These are phyloP conservation scores for Limonius californicus DNA, from an alignment of 1,140 invertebrate genomes.

Conservation along the genomic window DNA sequence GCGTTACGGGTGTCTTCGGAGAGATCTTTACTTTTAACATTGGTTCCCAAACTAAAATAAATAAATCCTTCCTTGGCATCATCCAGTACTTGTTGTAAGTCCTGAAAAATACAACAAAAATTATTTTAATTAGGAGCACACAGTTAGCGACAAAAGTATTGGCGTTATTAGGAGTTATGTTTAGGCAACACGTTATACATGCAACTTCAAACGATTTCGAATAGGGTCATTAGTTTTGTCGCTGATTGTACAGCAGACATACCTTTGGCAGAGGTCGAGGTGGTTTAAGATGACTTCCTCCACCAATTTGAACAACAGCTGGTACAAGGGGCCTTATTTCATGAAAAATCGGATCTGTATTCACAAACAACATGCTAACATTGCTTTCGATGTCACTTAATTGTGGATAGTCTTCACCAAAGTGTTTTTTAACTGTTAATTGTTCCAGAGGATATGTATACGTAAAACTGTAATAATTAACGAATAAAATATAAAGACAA, in stretches of 20 bases:
- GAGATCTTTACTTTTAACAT: constrained; percentile 53
- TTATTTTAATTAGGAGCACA: not conserved
- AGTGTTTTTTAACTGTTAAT: constrained; percentile 42
- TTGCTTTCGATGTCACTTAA: constrained; percentile 49
- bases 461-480: not conserved
- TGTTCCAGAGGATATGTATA: constrained; percentile 37
- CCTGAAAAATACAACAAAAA: constrained; percentile 33
- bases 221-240: too few relatives aligned
- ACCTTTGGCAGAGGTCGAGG: not conserved
- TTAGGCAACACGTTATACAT: too few relatives aligned
- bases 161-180: too few relatives aligned
- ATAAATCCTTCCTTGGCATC: constrained; percentile 51
- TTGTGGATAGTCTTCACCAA: constrained; percentile 44
- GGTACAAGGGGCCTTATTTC: not conserved
- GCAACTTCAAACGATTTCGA: too few relatives aligned
- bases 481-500: not conserved
- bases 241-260: too few relatives aligned
- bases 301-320: not conserved
- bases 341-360: not conserved
- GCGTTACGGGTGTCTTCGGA: constrained; percentile 46
- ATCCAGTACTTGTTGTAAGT: constrained; percentile 47
- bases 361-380: constrained; percentile 43
- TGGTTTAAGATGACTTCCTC: not conserved
- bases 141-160: too few relatives aligned
- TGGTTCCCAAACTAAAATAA: constrained; percentile 54